These are phyloP conservation scores for Drosophila diplacantha DNA, from an alignment of 2,888 invertebrate species.

Conservation along the genomic window DNA sequence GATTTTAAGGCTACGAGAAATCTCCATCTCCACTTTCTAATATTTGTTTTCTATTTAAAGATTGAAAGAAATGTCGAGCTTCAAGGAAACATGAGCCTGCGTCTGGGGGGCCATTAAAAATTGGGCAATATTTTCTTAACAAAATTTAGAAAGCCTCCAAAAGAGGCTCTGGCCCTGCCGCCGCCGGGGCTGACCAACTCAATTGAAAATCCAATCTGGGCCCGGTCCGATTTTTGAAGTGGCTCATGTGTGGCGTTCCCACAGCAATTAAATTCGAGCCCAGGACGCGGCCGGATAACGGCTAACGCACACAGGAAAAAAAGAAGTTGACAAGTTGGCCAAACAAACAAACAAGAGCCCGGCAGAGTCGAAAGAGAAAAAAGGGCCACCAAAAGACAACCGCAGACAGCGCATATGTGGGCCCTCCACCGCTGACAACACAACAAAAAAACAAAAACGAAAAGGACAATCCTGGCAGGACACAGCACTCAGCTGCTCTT, in stretches of 20 bases:
- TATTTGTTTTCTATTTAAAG: neutral
- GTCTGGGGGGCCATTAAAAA: constrained; percentile 63
- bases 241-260: constrained; percentile 77
- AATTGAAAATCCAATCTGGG: constrained; percentile 71
- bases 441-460: constrained; percentile 38
- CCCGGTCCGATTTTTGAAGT: constrained; percentile 53
- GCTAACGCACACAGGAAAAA: constrained; percentile 41
- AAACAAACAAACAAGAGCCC: constrained; percentile 61
- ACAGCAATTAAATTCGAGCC: constrained; percentile 77
- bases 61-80: neutral
- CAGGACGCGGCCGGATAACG: constrained; percentile 54
- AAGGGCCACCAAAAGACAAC: constrained; percentile 65
- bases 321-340: constrained; percentile 63
- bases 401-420: constrained; percentile 59
- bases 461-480: constrained; percentile 42
- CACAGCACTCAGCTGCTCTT: constrained; percentile 60
- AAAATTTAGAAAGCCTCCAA: constrained; percentile 54
- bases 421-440: constrained; percentile 27
- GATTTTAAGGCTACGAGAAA: no score
- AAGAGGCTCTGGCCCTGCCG: constrained; percentile 1
- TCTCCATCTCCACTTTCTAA: neutral
- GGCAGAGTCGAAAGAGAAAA: constrained; percentile 15
- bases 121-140: constrained; percentile 66
- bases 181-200: constrained; percentile 58
- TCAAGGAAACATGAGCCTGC: constrained; percentile 20